These are phyloP conservation scores for Paracentrotus lividus DNA, from an alignment of 53 echinoderm and acorn worm genomes.

Conservation along the genomic window DNA sequence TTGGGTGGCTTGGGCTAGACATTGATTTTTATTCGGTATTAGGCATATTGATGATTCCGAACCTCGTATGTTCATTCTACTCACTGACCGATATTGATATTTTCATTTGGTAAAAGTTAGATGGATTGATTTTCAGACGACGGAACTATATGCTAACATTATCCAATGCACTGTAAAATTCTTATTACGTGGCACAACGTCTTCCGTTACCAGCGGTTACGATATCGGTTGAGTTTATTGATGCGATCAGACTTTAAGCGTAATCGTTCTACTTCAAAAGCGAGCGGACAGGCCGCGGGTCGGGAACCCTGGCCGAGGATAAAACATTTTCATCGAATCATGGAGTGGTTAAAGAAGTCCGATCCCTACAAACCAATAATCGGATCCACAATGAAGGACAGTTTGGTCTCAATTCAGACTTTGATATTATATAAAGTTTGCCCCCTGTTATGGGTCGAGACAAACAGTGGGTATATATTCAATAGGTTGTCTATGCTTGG, in stretches of 20 bases:
- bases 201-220: conserved; percentile 10
- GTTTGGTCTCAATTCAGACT: neutral
- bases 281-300: neutral
- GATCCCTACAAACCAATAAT: neutral
- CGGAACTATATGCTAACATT: neutral
- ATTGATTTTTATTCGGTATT: too few species aligned
- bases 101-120: neutral
- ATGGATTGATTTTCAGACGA: neutral
- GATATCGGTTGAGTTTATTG: conserved; percentile 27
- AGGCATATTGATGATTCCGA: too few species aligned
- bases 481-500: too few species aligned
- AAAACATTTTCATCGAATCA: conserved; percentile 33
- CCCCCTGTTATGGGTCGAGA: too few species aligned
- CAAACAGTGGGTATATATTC: too few species aligned
- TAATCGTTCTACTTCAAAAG: conserved; percentile 50
- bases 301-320: neutral
- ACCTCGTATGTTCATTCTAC: too few species aligned
- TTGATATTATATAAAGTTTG: neutral
- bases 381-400: neutral
- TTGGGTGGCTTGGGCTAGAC: too few species aligned
- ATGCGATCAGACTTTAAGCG: conserved; percentile 30
- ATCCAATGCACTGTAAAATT: neutral
- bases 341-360: conserved; percentile 6
- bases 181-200: neutral
- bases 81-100: conserved; percentile 2